These are phyloP conservation scores for Harmothoe impar DNA, from an alignment of 2,888 invertebrate species.

Conservation along the genomic window DNA sequence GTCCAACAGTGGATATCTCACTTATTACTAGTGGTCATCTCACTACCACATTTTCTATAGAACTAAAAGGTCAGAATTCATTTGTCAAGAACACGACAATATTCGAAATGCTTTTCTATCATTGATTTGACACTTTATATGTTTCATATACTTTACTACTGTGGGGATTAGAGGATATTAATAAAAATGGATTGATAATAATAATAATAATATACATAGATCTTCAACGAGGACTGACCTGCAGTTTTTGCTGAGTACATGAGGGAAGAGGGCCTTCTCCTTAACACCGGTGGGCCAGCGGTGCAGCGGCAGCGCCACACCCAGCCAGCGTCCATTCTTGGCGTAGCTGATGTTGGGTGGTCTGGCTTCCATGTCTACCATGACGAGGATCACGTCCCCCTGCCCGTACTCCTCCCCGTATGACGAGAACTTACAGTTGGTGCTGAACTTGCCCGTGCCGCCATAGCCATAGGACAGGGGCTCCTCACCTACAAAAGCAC, in stretches of 20 bases:
- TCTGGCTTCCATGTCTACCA: constrained; percentile 89
- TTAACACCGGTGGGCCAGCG: constrained; percentile 85
- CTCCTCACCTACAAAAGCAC: constrained; percentile 87
- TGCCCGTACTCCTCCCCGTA: constrained; percentile 89
- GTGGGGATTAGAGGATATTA: no score
- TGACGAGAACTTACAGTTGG: constrained; percentile 89
- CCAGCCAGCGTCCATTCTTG: constrained; percentile 91
- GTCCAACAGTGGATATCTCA: no score
- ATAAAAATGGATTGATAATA: no score
- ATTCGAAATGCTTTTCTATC: no score
- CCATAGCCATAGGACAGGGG: constrained; percentile 91
- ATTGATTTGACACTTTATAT: no score
- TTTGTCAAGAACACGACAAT: no score
- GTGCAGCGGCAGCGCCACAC: constrained; percentile 89
- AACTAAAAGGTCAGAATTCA: no score
- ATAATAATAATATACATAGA: no score
- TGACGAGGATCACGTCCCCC: constrained; percentile 91
- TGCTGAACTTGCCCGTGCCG: constrained; percentile 91
- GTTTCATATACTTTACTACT: no score
- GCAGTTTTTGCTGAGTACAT: constrained; percentile 94
- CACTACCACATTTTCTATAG: neutral
- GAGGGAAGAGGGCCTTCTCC: constrained; percentile 92
- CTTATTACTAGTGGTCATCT: neutral
- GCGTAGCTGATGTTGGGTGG: constrained; percentile 91
- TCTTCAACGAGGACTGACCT: no score